Evolutionary conservation across 2,888 invertebrate genomes (phyloP).

Genomic region (Drosophila neotestacea): DNA sequence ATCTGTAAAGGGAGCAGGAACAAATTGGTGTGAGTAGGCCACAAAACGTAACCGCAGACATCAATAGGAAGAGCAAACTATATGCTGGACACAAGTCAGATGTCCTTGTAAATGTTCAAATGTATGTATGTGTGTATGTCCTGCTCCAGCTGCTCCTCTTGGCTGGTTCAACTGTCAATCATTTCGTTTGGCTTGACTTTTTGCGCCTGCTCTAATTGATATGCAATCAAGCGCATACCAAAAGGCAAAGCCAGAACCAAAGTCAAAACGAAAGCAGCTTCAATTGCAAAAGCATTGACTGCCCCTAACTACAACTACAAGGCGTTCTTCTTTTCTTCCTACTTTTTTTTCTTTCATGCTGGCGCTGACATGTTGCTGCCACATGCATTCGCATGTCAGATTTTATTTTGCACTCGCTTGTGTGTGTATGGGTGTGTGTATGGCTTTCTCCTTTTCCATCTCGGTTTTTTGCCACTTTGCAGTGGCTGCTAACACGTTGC

Average conservation of each 20-base stretch:
- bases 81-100: constrained; percentile 34
- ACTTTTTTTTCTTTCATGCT: background rate
- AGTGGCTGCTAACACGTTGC: constrained; percentile 60
- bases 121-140: constrained; percentile 10
- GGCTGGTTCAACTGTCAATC: constrained; percentile 73
- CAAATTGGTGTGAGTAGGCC: constrained; percentile 43
- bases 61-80: constrained; percentile 28
- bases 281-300: constrained; percentile 69
- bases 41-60: constrained; percentile 67
- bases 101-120: constrained; percentile 25
- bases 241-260: constrained; percentile 9
- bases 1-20: constrained; percentile 57
- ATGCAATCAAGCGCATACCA: constrained; percentile 71
- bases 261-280: constrained; percentile 33
- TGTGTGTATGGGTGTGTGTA: constrained; percentile 9
- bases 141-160: constrained; percentile 26
- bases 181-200: constrained; percentile 77
- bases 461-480: constrained; percentile 23
- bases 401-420: constrained; percentile 43
- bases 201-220: constrained; percentile 79
- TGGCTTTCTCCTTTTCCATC: background rate
- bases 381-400: constrained; percentile 50
- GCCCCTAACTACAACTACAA: constrained; percentile 14
- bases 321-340: constrained; percentile 12
- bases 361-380: constrained; percentile 38